phyloP scores from a whole-genome alignment of 2,113 vertebrate genomes.

The Saguinus imperator region DNA sequence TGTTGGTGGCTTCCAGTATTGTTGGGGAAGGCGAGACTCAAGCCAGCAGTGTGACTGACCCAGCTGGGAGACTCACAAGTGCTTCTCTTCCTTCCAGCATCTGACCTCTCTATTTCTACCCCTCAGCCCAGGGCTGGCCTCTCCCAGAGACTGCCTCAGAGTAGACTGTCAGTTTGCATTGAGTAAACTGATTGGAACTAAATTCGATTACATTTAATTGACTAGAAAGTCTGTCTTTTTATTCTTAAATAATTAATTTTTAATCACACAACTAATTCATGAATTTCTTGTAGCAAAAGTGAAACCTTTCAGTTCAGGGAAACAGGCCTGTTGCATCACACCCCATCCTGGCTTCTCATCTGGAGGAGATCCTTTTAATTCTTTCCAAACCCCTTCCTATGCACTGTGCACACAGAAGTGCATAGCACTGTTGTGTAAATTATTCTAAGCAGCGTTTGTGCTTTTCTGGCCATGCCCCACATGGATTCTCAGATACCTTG shows the following conservation, averaged over 20 bases:
- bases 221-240: not conserved
- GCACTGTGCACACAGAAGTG: not conserved
- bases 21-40: not conserved
- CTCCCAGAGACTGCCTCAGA: not conserved
- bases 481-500: too few species aligned
- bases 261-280: not conserved
- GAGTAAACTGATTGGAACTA: not conserved
- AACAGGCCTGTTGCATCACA: not conserved
- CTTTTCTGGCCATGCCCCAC: not conserved
- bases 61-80: not conserved
- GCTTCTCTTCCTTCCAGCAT: not conserved
- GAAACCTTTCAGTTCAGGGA: not conserved
- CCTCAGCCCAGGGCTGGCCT: not conserved
- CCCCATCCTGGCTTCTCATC: not conserved
- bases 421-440: not conserved
- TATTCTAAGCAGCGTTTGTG: not conserved
- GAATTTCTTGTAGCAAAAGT: not conserved
- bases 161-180: not conserved
- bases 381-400: not conserved
- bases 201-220: slow-evolving; percentile 15
- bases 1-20: not conserved
- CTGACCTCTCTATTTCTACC: not conserved
- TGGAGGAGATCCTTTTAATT: not conserved
- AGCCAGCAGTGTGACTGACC: too few species aligned
- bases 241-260: slow-evolving; percentile 29